Evolutionary conservation across 37 sponge, comb jelly and placozoan species (phyloP).

Genomic region (Agelas oroides): DNA sequence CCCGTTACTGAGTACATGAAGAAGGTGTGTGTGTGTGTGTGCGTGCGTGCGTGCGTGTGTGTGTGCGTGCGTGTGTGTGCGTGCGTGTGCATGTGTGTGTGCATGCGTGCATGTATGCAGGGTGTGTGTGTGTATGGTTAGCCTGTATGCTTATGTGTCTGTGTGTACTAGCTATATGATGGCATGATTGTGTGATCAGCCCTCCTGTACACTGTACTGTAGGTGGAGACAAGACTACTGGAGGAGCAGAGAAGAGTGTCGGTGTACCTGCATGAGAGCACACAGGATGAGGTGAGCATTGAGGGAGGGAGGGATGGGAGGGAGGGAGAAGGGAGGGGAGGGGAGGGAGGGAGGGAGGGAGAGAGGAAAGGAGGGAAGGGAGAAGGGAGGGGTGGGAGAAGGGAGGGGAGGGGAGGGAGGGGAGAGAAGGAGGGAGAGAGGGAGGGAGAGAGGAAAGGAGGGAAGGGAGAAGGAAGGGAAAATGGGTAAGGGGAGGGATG

Average conservation of each 20-base stretch:
- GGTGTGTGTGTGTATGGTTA: constrained; percentile 20
- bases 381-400: background rate
- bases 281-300: constrained; percentile 75
- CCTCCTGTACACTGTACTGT: too few species aligned
- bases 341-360: background rate
- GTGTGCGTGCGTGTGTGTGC: background rate
- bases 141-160: too few species aligned
- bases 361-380: background rate
- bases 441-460: background rate
- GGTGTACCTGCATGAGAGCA: constrained; percentile 94
- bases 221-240: constrained; percentile 85
- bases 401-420: background rate
- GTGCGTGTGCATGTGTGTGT: background rate
- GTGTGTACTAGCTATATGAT: too few species aligned
- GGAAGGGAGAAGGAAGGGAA: background rate
- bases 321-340: background rate
- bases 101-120: constrained; percentile 16
- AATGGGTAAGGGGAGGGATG: too few species aligned
- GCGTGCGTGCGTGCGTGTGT: background rate
- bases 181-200: too few species aligned
- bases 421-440: background rate
- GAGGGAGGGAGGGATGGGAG: background rate
- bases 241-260: constrained; percentile 94
- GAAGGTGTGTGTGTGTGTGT: constrained; percentile 40
- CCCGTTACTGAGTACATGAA: constrained; percentile 98